Base-by-base conservation (phyloP, 1,140 invertebrate species). In the Microplitis mediator region DNA sequence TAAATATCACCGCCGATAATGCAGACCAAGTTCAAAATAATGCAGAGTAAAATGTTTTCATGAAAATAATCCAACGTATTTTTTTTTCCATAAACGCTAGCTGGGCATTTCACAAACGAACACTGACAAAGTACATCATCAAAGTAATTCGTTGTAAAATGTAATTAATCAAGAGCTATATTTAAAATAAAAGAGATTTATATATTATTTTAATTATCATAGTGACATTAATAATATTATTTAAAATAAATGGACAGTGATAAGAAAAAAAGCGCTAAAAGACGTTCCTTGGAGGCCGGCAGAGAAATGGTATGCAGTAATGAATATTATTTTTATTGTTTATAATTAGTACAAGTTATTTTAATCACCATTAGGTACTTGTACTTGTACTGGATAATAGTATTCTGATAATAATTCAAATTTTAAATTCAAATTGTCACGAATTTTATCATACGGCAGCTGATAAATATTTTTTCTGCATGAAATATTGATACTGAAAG, bases 251-350 rank as follows among this genome's bases (percentile, higher is more conserved):
- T 80, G 76, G 81, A 84, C 50, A 80, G 80, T 11, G 80, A 85
- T 16, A 80, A 83, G 67, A 75, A 75, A 35, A 34, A 52, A 16
- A 63, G 39, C 32, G 54, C 58, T 23, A 78, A 74, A 64, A 76
- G 75, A 75, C 76, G 75, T 60, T 77, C 81, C 16, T 74, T 81
- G 74, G 81, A 84, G 34, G 65, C 79, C 52, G 76, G 80, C 23
- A 80, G 74, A 63, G 81, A 83, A 76, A 79, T 84, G 77, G 83
- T 78, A 76, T 66, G 75, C 35, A 11, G 3, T 52, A 65, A 36
- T 13, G 11, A n/a, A 35, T 58, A 45, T 45, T 45, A 45, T 9
- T 36, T 54, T 73, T 71, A 54, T 70, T 66, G 61, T 71, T 74
- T 56, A 72, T 51, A 66, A 77, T 74, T 76, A 77, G 56, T 74